Evolutionary conservation across 2,113 vertebrate genomes (phyloP).

Genomic region (Trinectes maculatus): DNA sequence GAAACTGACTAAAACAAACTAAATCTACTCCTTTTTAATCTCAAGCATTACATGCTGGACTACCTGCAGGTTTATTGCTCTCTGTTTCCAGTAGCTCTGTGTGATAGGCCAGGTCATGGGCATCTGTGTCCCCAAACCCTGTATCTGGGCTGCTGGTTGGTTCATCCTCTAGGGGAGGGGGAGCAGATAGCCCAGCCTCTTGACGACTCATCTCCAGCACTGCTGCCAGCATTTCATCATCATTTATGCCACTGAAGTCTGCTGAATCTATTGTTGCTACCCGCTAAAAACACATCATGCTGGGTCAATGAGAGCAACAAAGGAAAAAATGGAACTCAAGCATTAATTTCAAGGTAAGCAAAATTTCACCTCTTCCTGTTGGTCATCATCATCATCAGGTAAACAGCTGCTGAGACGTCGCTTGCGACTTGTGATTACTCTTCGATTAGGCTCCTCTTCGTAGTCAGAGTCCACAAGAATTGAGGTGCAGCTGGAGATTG

Average conservation of each 20-base stretch:
- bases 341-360: rapidly evolving
- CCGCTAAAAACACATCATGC: conserved; percentile 43
- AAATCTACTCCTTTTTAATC: background rate
- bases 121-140: conserved; percentile 92
- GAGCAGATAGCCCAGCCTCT: conserved; percentile 78
- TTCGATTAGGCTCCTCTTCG: conserved; percentile 90
- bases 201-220: conserved; percentile 93
- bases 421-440: conserved; percentile 78
- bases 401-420: conserved; percentile 83
- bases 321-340: background rate
- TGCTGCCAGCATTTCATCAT: conserved; percentile 93
- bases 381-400: conserved; percentile 79
- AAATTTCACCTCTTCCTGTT: conserved; percentile 71
- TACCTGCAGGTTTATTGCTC: conserved; percentile 82
- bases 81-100: conserved; percentile 85
- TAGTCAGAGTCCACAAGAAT: conserved; percentile 89
- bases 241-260: conserved; percentile 88
- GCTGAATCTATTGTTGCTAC: conserved; percentile 55
- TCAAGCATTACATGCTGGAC: background rate
- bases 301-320: background rate
- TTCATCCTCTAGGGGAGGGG: conserved; percentile 83
- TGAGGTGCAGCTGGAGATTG: conserved; percentile 75
- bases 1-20: background rate
- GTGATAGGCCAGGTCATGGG: conserved; percentile 88
- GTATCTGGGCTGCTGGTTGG: conserved; percentile 93